Base-by-base conservation (phyloP, 2,113 vertebrate species). In the Gallinago media region DNA sequence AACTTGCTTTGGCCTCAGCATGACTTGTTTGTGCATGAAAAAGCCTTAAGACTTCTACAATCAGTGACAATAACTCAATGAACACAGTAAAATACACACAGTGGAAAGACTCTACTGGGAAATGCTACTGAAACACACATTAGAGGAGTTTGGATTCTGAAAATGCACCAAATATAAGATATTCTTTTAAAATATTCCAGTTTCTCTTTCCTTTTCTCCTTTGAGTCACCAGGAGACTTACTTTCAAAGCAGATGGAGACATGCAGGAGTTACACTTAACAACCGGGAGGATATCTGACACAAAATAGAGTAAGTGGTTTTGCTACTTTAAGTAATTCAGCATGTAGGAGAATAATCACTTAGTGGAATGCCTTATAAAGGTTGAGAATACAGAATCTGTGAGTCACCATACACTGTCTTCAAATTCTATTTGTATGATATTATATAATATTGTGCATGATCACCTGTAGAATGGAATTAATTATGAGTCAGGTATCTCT, bases 371-470 rank as follows among this genome's bases (percentile, higher is more conserved):
- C 49, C 46, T 81, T 71, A 47, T 11, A 59, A 63, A 71, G 36
- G 10, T 6, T 65, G 73, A 77, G 32, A 90, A 50, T 22, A 74
- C 46, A 86, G 68, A 13, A 65, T 58, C 12, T 75, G 66, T 85
- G 95, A 96, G 46, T 90, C 94, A 96, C 56, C 31, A 26, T 26
- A 58, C 23, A 27, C 15, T 70, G 31, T 58, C 62, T 95, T 78
- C 19, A 55, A 75, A 56, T 55, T 11, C 15, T 8, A 4, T 38
- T 73, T 32, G 5, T 42, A 4, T 3, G 1, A 6, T 50, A 7
- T 95, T 94, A 91, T 46, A 63, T 81, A 95, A 96, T 40, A 50
- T 22, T 27, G 40, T 70, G 61, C 71, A 44, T 0, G 0, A 67
- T 70, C 65, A 83, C 55, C 80, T 95, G 73, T 40, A 8, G 5